Evolutionary conservation across 2,888 invertebrate genomes (phyloP).

Genomic region (Scaptomyza polygonia): DNA sequence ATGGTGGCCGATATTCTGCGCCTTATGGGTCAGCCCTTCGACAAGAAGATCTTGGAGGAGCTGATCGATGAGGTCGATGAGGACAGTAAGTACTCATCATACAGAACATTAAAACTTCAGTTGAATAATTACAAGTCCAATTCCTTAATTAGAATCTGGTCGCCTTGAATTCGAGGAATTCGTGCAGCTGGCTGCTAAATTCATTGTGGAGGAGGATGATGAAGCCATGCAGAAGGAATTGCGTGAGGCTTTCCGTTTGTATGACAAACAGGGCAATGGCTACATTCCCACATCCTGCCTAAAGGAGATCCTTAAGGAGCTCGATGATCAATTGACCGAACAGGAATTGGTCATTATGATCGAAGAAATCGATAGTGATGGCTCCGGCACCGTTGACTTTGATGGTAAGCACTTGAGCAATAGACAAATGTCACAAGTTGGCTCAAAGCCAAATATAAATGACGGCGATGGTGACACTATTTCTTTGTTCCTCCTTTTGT

Average conservation of each 20-base stretch:
- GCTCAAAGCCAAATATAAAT: constrained; percentile 42
- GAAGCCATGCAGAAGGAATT: constrained; percentile 99
- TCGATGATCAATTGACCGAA: constrained; percentile 97
- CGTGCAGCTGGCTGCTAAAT: constrained; percentile 97
- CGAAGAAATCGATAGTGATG: constrained; percentile 98
- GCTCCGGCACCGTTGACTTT: constrained; percentile 99
- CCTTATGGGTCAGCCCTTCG: constrained; percentile 98
- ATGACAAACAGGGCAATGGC: constrained; percentile 99
- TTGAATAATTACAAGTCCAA: background rate
- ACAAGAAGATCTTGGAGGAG: constrained; percentile 97
- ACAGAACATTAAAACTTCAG: background rate
- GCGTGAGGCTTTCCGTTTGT: constrained; percentile 98
- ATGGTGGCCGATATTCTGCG: constrained; percentile 97
- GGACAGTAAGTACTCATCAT: constrained; percentile 89
- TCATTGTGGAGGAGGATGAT: constrained; percentile 98
- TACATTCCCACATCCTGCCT: constrained; percentile 97
- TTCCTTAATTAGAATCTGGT: constrained; percentile 91
- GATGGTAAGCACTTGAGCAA: constrained; percentile 89
- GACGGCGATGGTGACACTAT: constrained; percentile 39
- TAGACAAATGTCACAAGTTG: constrained; percentile 49
- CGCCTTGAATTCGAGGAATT: constrained; percentile 98
- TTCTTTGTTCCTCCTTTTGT: background rate
- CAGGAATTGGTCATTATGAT: constrained; percentile 98
- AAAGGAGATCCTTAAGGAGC: constrained; percentile 96
- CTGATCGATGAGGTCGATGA: constrained; percentile 99